A percentile compares a stretch with the other conserved stretches of the same genome.
These are phyloP conservation scores for Grammomys dolichurus DNA, from an alignment of 2,113 vertebrate genomes.

Conservation along the genomic window DNA sequence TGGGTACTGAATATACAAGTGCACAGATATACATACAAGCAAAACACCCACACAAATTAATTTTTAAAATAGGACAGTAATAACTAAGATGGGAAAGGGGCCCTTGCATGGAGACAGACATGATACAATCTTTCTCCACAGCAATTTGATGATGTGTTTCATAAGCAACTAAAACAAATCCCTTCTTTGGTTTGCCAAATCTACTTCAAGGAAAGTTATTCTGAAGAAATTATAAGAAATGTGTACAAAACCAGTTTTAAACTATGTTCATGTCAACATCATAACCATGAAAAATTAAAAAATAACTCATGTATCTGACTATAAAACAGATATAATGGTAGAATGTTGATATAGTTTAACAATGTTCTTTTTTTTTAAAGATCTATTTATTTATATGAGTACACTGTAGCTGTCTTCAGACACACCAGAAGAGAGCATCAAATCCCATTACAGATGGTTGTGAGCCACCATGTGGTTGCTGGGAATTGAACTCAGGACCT, in stretches of 20 bases:
- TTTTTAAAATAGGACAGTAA: not conserved
- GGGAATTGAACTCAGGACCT: no score
- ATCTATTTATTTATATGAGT: no score
- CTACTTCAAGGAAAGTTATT: constrained; percentile 17
- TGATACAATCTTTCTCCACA: not conserved
- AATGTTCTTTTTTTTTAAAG: not conserved
- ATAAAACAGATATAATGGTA: not conserved
- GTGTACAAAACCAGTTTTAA: not conserved
- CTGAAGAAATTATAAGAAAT: constrained; percentile 1
- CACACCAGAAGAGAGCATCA: no score
- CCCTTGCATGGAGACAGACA: not conserved
- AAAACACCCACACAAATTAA: not conserved
- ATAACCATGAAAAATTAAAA: constrained; percentile 32
- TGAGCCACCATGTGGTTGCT: no score
- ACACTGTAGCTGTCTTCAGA: no score
- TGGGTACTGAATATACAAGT: not conserved
- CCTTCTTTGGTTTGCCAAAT: not conserved
- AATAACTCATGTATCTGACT: not conserved
- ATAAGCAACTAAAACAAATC: constrained; percentile 23
- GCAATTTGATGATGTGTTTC: not conserved
- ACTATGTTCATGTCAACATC: constrained; percentile 1
- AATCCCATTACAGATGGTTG: no score
- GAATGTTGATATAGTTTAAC: not conserved
- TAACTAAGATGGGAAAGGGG: not conserved
- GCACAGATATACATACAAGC: not conserved